These are phyloP conservation scores for Thaumetopoea pityocampa DNA, from an alignment of 1,140 invertebrate genomes.

Conservation along the genomic window DNA sequence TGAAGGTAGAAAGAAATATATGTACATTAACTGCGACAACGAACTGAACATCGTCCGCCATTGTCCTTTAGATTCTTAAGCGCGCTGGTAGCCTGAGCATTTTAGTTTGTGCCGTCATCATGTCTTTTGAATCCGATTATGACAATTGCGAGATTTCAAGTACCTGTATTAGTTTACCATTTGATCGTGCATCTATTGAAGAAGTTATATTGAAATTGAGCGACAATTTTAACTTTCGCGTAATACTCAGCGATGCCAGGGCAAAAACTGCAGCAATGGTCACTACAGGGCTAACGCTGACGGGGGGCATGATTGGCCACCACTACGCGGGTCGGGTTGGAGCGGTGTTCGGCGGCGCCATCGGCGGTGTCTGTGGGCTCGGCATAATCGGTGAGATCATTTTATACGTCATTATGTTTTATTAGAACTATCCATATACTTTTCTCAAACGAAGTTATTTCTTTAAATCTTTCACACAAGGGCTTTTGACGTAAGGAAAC, in stretches of 20 bases:
- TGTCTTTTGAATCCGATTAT: too few species aligned
- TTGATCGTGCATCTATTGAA: conserved; percentile 45
- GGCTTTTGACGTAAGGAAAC: too few species aligned
- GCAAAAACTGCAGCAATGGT: conserved; percentile 39
- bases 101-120: too few species aligned
- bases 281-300: conserved; percentile 49
- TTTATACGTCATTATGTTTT: conserved; percentile 2
- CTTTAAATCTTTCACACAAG: too few species aligned
- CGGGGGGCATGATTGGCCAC: conserved; percentile 50
- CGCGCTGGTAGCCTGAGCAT: too few species aligned
- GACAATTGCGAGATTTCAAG: too few species aligned
- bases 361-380: conserved; percentile 55
- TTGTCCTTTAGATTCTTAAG: too few species aligned
- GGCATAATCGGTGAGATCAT: conserved; percentile 45
- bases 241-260: conserved; percentile 40
- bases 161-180: too few species aligned
- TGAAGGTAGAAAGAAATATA: too few species aligned
- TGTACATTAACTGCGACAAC: too few species aligned
- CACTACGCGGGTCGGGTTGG: conserved; percentile 56
- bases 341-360: conserved; percentile 51
- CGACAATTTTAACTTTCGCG: conserved; percentile 54
- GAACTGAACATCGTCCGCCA: too few species aligned
- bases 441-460: neutral
- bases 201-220: conserved; percentile 49
- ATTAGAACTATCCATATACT: neutral